Evolutionary conservation across 2,113 vertebrate species (phyloP).

Genomic region (Pachycephala philippinensis): DNA sequence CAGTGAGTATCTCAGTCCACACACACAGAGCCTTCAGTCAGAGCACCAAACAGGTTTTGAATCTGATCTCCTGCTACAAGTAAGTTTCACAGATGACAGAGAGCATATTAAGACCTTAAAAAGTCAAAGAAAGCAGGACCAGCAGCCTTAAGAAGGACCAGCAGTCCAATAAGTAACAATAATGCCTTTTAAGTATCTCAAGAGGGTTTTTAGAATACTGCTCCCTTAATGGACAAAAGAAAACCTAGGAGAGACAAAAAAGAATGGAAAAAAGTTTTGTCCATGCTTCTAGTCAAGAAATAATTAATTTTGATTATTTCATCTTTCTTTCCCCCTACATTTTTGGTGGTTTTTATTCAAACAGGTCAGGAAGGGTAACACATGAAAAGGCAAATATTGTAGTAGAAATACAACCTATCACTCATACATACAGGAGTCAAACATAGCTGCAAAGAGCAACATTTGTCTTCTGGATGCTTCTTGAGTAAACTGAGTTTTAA

Average conservation of each 20-base stretch:
- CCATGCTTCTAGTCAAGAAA: background rate
- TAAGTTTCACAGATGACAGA: background rate
- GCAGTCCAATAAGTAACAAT: background rate
- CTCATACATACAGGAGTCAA: background rate
- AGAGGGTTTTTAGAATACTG: background rate
- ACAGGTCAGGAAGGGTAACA: background rate
- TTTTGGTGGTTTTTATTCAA: background rate
- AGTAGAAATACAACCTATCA: background rate
- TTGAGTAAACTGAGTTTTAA: background rate
- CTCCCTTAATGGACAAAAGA: background rate
- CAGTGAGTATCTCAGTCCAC: fast-evolving
- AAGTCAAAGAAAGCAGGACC: background rate
- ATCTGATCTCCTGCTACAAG: background rate
- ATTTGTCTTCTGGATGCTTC: background rate
- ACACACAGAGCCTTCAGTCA: background rate
- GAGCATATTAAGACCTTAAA: background rate
- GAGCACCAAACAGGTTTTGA: background rate
- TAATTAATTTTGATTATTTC: background rate
- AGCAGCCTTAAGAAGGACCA: background rate
- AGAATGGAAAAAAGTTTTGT: background rate
- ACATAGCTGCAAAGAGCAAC: background rate
- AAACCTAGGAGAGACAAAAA: background rate
- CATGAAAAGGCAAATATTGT: background rate
- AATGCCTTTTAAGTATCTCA: background rate
- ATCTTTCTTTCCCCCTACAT: background rate